Percentiles rank a stretch among this genome's conserved stretches.
Conservation (phyloP, 1,140 invertebrate species). For the Antheraea pernyi region DNA sequence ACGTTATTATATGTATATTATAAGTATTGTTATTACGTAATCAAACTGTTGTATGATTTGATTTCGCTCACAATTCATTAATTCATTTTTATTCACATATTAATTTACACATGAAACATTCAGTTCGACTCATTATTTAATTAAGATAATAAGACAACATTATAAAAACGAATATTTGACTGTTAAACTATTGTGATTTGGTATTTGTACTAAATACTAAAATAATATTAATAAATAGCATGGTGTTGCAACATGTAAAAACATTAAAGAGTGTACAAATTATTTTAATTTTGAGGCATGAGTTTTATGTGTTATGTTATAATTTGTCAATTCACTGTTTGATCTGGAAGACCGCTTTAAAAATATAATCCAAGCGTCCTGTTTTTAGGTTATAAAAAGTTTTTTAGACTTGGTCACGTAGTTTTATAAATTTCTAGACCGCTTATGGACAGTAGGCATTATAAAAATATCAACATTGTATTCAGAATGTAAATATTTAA, state of each 20-base stretch:
- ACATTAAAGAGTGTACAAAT: neutral
- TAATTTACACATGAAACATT: neutral
- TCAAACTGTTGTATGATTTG: neutral
- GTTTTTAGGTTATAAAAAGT: too few species aligned
- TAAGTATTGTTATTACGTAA: neutral
- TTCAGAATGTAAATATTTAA: too few species aligned
- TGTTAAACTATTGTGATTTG: neutral
- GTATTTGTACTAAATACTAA: neutral
- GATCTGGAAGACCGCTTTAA: neutral
- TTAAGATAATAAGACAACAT: neutral
- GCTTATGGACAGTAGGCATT: too few species aligned
- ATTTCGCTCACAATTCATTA: constrained; percentile 18
- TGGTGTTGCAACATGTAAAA: constrained; percentile 10
- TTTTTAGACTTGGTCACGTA: too few species aligned
- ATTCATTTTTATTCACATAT: neutral
- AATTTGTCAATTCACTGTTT: neutral
- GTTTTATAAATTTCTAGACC: too few species aligned
- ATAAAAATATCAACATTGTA: too few species aligned
- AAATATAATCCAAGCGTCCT: too few species aligned
- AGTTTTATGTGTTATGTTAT: constrained; percentile 4
- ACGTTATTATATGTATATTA: neutral
- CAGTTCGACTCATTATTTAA: neutral
- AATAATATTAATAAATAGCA: constrained; percentile 10
- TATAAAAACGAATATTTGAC: neutral
- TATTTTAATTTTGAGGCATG: neutral